A percentile compares a stretch with the other conserved stretches of the same genome.
Conservation (phyloP, 1,140 invertebrate species). For the Coelopa frigida region DNA sequence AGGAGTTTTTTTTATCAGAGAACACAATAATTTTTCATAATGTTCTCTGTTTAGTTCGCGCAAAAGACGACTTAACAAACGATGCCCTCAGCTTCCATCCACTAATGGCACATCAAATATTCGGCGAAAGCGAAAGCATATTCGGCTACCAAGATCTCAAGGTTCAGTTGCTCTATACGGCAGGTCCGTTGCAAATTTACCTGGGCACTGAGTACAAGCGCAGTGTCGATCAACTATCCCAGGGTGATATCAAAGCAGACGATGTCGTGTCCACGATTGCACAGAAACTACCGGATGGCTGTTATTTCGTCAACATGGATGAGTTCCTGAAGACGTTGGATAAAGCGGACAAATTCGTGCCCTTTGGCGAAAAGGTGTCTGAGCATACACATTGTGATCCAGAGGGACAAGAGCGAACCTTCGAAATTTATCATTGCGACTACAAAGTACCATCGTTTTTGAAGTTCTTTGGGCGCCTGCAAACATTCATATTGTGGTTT, state of each 20-base stretch:
- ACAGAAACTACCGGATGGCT: constrained; percentile 49
- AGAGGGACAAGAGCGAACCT: constrained; percentile 52
- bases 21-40: neutral
- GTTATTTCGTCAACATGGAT: constrained; percentile 41
- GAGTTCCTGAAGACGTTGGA: constrained; percentile 41
- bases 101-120: constrained; percentile 90
- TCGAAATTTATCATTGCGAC: constrained; percentile 75
- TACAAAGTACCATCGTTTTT: constrained; percentile 63
- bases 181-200: constrained; percentile 70
- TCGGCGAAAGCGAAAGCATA: constrained; percentile 87
- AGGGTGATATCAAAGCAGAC: constrained; percentile 64
- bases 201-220: constrained; percentile 46
- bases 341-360: constrained; percentile 41
- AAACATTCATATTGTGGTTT: constrained; percentile 91
- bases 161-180: constrained; percentile 75
- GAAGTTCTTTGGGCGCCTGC: constrained; percentile 74
- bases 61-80: constrained; percentile 62
- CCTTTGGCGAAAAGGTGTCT: constrained; percentile 46
- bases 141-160: constrained; percentile 85
- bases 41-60: constrained; percentile 52
- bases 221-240: constrained; percentile 35
- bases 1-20: neutral
- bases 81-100: constrained; percentile 67
- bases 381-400: constrained; percentile 41
- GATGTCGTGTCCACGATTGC: constrained; percentile 66